Base-by-base conservation (phyloP, 2,113 vertebrate species). In the Eurystomus gularis region DNA sequence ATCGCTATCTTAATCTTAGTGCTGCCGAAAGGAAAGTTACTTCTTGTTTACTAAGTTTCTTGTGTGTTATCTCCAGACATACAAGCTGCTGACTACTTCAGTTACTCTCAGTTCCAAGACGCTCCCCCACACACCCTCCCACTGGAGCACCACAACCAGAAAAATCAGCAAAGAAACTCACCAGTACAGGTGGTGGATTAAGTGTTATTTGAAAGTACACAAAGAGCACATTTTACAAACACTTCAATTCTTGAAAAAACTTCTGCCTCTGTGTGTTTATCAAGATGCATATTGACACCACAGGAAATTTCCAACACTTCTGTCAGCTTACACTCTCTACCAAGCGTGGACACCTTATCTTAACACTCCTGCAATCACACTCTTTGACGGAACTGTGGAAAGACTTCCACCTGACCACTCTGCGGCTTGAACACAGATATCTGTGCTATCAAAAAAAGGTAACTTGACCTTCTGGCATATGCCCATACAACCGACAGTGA, bases 101-200 rank as follows among this genome's bases (percentile, higher is more conserved):
- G 37, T 0, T 17, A n/a, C 46, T 72, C 40, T 62, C 54, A 40
- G 68, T n/a, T 37, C 31, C 51, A 52, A 37, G 55, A 70, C 66
- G 81, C 62, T 55, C n/a, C 64, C 49, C 4, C 9, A 0, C n/a
- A 60, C 35, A 16, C 42, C 12, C 62, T 77, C 49, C 49, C 68
- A 33, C 1, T 0, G 57, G 42, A 16, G 48, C 1, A 37, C 7
- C 51, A 31, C 31, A 9, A 44, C 68, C 13, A 60, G 8, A 71
- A 66, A 82, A 78, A 40, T 1, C 28, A 46, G 26, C 44, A 37
- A 48, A 57, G 40, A 65, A 87, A 66, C n/a, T 60, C 19, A 1
- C 0, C 2, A 13, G 10, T 37, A 51, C 3, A 46, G 8, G 17
- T 25, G 14, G 17, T 46, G 15, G 8, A 52, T 17, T 25, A 28